Evolutionary conservation across 2,113 vertebrate species (phyloP).

Genomic region (Seriola dumerili): DNA sequence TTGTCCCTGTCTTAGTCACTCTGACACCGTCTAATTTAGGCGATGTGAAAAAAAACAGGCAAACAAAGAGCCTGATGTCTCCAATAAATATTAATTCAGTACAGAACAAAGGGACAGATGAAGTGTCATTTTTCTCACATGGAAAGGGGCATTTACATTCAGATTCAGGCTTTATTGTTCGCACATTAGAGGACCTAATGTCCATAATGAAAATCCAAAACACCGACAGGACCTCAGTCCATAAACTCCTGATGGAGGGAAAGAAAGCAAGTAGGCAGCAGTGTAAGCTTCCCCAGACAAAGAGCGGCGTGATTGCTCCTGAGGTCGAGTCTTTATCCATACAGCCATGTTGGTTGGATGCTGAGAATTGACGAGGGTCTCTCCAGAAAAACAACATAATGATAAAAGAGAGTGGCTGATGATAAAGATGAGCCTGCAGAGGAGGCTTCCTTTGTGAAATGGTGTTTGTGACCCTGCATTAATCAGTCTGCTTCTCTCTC

Average conservation of each 20-base stretch:
- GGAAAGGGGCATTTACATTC: constrained; percentile 39
- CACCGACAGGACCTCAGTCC: background rate
- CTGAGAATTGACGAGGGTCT: constrained; percentile 29
- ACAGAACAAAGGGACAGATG: constrained; percentile 48
- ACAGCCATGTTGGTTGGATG: constrained; percentile 15
- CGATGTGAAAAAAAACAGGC: constrained; percentile 28
- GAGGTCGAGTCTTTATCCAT: constrained; percentile 21
- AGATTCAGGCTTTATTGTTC: constrained; percentile 23
- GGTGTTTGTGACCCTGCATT: constrained; percentile 63
- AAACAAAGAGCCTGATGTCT: constrained; percentile 60
- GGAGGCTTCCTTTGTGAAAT: constrained; percentile 50
- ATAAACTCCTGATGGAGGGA: constrained; percentile 9
- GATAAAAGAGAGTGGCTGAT: constrained; percentile 45
- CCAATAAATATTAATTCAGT: constrained; percentile 65
- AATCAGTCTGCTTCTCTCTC: constrained; percentile 49
- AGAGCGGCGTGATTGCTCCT: constrained; percentile 2
- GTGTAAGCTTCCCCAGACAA: background rate
- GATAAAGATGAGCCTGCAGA: constrained; percentile 43
- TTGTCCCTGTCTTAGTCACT: constrained; percentile 60
- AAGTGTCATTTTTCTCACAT: constrained; percentile 51
- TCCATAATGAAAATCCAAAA: constrained; percentile 7
- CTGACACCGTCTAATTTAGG: constrained; percentile 62
- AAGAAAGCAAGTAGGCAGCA: background rate
- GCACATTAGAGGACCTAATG: background rate
- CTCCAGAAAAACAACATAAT: constrained; percentile 42